Conservation (phyloP, 1,140 invertebrate genomes). For the Drosophila santomea region DNA sequence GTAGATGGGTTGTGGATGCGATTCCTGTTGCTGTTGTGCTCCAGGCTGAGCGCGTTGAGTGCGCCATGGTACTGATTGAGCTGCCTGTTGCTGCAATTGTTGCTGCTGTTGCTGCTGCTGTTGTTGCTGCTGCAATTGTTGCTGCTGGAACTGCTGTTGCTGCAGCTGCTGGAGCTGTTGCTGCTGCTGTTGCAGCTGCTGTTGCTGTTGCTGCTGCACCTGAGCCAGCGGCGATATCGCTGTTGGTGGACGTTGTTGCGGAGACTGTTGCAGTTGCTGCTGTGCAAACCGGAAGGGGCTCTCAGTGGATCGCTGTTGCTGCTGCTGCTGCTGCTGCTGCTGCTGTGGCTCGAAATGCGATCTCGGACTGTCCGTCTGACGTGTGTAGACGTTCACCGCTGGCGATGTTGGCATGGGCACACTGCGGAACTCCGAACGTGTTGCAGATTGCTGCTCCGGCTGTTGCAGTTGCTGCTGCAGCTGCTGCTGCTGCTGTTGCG, state of each 20-base stretch:
- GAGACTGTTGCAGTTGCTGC: slow-evolving; percentile 37
- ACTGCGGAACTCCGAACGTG: slow-evolving; percentile 72
- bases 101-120: slow-evolving; percentile 36
- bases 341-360: slow-evolving; percentile 60
- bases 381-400: slow-evolving; percentile 70
- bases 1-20: slow-evolving; percentile 73
- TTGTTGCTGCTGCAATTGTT: slow-evolving; percentile 19
- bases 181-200: slow-evolving; percentile 32
- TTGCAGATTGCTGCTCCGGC: slow-evolving; percentile 19
- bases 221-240: slow-evolving; percentile 65
- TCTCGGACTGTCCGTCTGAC: slow-evolving; percentile 70
- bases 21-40: slow-evolving; percentile 44
- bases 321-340: slow-evolving; percentile 46
- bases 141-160: slow-evolving; percentile 21
- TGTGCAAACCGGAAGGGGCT: slow-evolving; percentile 74
- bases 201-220: slow-evolving; percentile 45
- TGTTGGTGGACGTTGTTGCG: slow-evolving; percentile 47
- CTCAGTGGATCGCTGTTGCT: slow-evolving; percentile 50
- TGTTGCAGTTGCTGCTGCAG: slow-evolving; percentile 38
- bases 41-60: slow-evolving; percentile 61
- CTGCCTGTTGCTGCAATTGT: slow-evolving; percentile 36
- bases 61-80: slow-evolving; percentile 73
- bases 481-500: slow-evolving; percentile 42
- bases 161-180: slow-evolving; percentile 58
- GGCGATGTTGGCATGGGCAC: slow-evolving; percentile 74